Evolutionary conservation across 2,113 vertebrate genomes (phyloP).

Genomic region (Australoheros scitulus): DNA sequence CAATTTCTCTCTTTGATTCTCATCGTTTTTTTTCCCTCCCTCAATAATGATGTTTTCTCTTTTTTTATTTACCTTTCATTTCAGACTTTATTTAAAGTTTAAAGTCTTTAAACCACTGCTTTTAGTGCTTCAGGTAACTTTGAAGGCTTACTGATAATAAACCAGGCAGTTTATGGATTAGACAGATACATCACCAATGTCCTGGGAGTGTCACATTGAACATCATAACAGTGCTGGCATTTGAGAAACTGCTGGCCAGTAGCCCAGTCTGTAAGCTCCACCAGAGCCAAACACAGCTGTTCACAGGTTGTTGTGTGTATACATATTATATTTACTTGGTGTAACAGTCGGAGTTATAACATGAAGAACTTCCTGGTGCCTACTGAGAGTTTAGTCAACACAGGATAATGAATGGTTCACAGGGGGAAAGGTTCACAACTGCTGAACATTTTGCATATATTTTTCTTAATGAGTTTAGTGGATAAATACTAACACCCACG

Average conservation of each 20-base stretch:
- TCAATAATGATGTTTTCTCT: not conserved
- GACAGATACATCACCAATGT: not conserved
- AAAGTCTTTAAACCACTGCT: not conserved
- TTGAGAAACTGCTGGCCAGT: slow-evolving; percentile 12
- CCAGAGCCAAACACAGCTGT: slow-evolving; percentile 43
- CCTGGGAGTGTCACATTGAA: not conserved
- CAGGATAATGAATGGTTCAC: slow-evolving; percentile 42
- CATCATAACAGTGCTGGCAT: not conserved
- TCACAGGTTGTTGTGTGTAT: slow-evolving; percentile 36
- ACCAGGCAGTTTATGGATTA: not conserved
- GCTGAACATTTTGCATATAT: slow-evolving; percentile 6
- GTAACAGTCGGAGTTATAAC: slow-evolving; percentile 19
- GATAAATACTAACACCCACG: not conserved
- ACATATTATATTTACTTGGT: slow-evolving; percentile 37
- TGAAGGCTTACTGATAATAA: not conserved
- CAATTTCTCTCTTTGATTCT: slow-evolving; percentile 1
- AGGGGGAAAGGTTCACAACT: slow-evolving; percentile 24
- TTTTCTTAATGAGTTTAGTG: slow-evolving; percentile 42
- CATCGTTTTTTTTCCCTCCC: not conserved
- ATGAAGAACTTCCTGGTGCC: slow-evolving; percentile 29
- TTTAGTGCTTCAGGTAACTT: not conserved
- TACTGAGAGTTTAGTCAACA: slow-evolving; percentile 53
- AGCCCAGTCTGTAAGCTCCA: slow-evolving; percentile 10
- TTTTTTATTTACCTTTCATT: not conserved
- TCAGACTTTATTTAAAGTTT: not conserved